Evolutionary conservation across 2,888 invertebrate species (phyloP).

Genomic region (Onthophagus sagittarius): DNA sequence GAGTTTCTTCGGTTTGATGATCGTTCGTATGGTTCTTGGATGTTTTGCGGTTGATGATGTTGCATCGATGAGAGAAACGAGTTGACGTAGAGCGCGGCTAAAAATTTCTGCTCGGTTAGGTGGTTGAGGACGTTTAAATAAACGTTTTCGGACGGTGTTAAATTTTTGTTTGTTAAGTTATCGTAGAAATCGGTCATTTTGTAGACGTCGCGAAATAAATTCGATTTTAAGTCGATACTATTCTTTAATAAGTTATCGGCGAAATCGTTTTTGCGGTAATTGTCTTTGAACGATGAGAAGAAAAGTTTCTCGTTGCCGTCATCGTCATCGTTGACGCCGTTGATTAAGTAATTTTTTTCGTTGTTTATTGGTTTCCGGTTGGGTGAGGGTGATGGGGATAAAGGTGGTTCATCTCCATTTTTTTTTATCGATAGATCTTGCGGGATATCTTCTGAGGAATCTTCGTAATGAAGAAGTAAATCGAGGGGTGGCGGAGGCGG

Average conservation of each 20-base stretch:
- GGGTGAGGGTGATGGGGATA: conserved; percentile 6
- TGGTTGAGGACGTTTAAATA: conserved; percentile 48
- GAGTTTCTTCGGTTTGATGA: conserved; percentile 18
- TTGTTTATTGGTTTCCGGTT: conserved; percentile 33
- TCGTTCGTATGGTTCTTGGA: conserved; percentile 27
- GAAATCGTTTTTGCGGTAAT: conserved; percentile 40
- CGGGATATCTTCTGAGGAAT: conserved; percentile 47
- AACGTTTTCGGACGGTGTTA: conserved; percentile 40
- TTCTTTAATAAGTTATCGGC: conserved; percentile 31
- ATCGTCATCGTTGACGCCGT: conserved; percentile 42
- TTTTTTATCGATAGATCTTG: conserved; percentile 45
- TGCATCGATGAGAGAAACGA: conserved; percentile 39
- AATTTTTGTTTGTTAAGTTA: conserved; percentile 34
- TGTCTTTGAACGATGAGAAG: neutral
- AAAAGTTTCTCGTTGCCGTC: conserved; percentile 40
- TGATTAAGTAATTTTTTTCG: conserved; percentile 40
- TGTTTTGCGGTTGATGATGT: conserved; percentile 36
- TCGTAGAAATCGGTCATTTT: conserved; percentile 40
- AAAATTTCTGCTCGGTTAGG: conserved; percentile 48
- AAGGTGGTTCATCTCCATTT: conserved; percentile 23
- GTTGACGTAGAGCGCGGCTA: conserved; percentile 51
- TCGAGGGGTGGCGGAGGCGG: neutral
- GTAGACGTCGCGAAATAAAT: conserved; percentile 39
- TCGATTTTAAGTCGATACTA: conserved; percentile 33
- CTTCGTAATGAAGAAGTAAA: conserved; percentile 14